Percentiles rank a stretch among this genome's conserved stretches.
These are phyloP conservation scores for Enteromius fasciolatus DNA, from an alignment of 2,797 vertebrate genomes.

Conservation along the genomic window DNA sequence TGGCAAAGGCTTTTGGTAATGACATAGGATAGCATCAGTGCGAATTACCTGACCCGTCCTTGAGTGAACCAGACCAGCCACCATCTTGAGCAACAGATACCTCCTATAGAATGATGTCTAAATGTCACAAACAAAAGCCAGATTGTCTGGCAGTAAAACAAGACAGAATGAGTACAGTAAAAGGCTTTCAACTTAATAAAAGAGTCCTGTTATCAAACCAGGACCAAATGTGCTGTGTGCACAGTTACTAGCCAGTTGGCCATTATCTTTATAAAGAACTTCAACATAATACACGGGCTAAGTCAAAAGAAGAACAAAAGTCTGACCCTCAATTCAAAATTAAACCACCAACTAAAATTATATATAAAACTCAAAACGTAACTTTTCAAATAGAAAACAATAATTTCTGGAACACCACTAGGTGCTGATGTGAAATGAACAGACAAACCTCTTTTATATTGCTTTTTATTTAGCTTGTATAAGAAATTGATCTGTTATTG, in stretches of 20 bases:
- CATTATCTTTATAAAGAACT: neutral
- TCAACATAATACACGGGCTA: neutral
- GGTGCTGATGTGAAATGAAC: neutral
- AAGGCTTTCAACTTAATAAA: constrained; percentile 42
- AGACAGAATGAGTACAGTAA: constrained; percentile 34
- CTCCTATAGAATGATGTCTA: constrained; percentile 45
- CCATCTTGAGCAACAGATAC: constrained; percentile 47
- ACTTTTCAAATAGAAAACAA: neutral
- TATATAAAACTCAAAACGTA: neutral
- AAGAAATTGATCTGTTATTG: too few relatives aligned
- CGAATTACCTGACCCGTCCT: constrained; percentile 48
- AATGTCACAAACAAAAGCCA: constrained; percentile 56
- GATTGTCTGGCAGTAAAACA: constrained; percentile 45
- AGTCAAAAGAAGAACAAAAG: neutral
- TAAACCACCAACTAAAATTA: neutral
- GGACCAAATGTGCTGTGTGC: constrained; percentile 5
- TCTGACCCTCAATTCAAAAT: neutral
- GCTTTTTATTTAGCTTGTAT: neutral
- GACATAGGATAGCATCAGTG: constrained; percentile 21
- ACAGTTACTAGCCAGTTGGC: neutral
- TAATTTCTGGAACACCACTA: neutral
- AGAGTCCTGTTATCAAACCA: constrained; percentile 28
- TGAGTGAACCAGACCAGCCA: constrained; percentile 37
- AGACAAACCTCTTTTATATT: neutral
- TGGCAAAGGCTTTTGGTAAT: constrained; percentile 28